Conservation (phyloP, 1,140 invertebrate genomes). For the Drosophila seguyi region DNA sequence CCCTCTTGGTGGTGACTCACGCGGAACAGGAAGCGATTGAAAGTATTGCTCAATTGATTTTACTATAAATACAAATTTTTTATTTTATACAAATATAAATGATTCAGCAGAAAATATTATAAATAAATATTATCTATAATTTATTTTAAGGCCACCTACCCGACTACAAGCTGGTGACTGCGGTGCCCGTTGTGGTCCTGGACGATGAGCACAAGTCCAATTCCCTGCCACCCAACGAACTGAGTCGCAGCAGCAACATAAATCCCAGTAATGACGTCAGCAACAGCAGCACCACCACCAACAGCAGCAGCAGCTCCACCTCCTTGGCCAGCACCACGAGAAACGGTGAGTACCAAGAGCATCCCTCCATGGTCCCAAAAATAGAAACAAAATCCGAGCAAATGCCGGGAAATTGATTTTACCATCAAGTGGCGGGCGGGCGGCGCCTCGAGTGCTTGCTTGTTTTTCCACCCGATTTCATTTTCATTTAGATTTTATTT, state of each 20-base stretch:
- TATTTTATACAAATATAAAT: neutral
- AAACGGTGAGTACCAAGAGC: conserved; percentile 68
- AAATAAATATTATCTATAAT: neutral
- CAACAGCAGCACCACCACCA: conserved; percentile 37
- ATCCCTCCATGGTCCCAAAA: conserved; percentile 17
- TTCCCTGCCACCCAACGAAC: conserved; percentile 23
- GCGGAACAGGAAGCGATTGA: neutral
- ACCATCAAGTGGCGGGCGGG: conserved; percentile 20
- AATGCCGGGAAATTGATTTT: conserved; percentile 70
- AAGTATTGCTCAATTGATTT: neutral
- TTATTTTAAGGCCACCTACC: conserved; percentile 70
- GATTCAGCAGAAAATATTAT: neutral
- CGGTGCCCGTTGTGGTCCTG: conserved; percentile 87
- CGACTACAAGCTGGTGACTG: conserved; percentile 87
- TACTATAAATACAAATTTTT: neutral
- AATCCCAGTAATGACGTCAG: conserved; percentile 34
- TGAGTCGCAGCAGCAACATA: conserved; percentile 13
- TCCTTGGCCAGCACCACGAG: conserved; percentile 70
- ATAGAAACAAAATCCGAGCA: conserved; percentile 46
- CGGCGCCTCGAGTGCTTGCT: conserved; percentile 27
- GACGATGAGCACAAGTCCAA: conserved; percentile 86
- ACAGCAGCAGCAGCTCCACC: conserved; percentile 37
- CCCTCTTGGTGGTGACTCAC: neutral
- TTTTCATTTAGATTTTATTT: conserved; percentile 26
- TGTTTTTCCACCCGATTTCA: conserved; percentile 3